Base-by-base conservation (phyloP, 1,140 invertebrate genomes). In the Meteorus sp. region DNA sequence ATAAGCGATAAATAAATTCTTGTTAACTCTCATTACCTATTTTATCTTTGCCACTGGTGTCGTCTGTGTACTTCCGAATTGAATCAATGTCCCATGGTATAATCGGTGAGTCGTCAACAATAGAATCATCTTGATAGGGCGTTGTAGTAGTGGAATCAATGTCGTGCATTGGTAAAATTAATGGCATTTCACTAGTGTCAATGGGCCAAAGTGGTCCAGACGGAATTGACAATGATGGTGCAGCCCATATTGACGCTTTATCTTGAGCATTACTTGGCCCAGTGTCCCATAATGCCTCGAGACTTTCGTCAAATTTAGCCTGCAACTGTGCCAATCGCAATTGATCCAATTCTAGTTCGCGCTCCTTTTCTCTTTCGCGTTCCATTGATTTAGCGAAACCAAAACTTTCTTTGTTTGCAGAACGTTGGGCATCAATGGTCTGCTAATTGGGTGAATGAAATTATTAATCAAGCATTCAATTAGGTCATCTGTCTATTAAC, bases 291-390 rank as follows among this genome's bases (percentile, higher is more conserved):
- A 88, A 70, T 22, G 85, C 84, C 68, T 87, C 85, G n/a, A 87
- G 77, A 66, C 82, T 85, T 37, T 83, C 77, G 70, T 86, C 82
- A 70, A 87, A 87, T 68, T 87, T 88, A 6, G 86, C 86, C 66
- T 87, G 81, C 56, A 87, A 82, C 63, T 85, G 82, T 4, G 85
- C 85, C 61, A 86, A 83, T 54, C 83, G 75, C 55, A 83, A 76
- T 57, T 82, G 79, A 66, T 86, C 84, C 17, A 78, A 55, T 63
- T 73, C 74, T 17, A 68, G 45, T 59, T 78, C 74, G 8, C 76
- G 66, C 22, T 76, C 75, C n/a, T 69, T 70, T 45, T 75, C 77
- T 3, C 75, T 66, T 59, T 77, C 71, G 5, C 69, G 72, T 59
- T 80, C 77, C 67, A 79, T 76, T 27, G 73, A 74, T 55, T 78